Conservation (phyloP, 1,140 invertebrate species). For the Mamestra configurata region DNA sequence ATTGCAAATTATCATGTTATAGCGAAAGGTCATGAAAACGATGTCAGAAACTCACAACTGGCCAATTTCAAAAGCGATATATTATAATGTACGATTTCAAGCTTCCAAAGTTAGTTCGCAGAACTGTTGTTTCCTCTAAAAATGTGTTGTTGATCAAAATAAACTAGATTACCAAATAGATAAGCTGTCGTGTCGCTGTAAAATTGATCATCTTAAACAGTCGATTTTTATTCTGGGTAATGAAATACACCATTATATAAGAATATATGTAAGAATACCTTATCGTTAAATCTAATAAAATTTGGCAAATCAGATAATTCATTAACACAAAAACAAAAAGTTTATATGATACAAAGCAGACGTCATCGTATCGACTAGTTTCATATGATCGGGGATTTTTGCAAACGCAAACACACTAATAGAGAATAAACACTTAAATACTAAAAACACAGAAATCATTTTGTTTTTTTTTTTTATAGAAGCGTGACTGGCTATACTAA, state of each 20-base stretch:
- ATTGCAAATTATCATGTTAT: conserved; percentile 3
- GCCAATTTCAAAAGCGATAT: conserved; percentile 7
- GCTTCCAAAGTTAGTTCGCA: neutral
- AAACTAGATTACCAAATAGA: too few relatives aligned
- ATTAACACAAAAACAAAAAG: too few relatives aligned
- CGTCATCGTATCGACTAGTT: too few relatives aligned
- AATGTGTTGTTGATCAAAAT: too few relatives aligned
- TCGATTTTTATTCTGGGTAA: too few relatives aligned
- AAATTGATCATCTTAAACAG: too few relatives aligned
- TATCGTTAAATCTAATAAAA: too few relatives aligned
- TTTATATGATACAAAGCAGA: too few relatives aligned
- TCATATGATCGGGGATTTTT: neutral
- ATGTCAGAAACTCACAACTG: conserved; percentile 4
- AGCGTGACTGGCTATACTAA: neutral
- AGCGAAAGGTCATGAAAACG: conserved; percentile 40
- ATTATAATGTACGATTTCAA: neutral
- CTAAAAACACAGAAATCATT: neutral
- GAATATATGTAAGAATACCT: too few relatives aligned
- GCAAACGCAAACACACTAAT: neutral
- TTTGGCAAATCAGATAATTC: too few relatives aligned
- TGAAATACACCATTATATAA: too few relatives aligned
- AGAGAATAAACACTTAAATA: neutral
- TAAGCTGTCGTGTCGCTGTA: too few relatives aligned
- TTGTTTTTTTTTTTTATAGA: neutral
- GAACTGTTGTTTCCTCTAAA: neutral